Conservation (phyloP, 2,888 invertebrate genomes). For the Luperina testacea region DNA sequence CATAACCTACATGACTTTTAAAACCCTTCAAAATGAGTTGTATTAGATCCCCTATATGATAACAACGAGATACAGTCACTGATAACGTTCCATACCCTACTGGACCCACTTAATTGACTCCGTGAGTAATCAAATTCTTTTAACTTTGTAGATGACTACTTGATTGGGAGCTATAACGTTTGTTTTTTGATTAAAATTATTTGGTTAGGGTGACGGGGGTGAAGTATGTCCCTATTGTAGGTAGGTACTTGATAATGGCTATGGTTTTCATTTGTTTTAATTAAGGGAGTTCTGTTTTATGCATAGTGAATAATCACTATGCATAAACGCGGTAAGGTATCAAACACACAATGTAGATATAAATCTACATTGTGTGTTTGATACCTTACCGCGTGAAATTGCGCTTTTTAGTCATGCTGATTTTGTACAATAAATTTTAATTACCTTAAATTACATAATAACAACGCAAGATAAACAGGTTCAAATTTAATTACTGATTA, state of each 20-base stretch:
- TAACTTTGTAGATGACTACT: slow-evolving; percentile 62
- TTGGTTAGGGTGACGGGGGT: slow-evolving; percentile 38
- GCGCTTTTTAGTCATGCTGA: too few species aligned
- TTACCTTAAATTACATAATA: too few species aligned
- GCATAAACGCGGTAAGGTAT: too few species aligned
- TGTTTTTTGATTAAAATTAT: slow-evolving; percentile 63
- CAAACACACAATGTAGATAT: too few species aligned
- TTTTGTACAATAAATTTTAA: too few species aligned
- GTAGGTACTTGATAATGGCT: slow-evolving; percentile 23
- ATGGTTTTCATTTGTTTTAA: slow-evolving; percentile 41
- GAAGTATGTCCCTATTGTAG: not conserved
- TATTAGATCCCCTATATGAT: slow-evolving; percentile 67
- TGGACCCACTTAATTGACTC: slow-evolving; percentile 71
- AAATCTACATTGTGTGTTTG: too few species aligned
- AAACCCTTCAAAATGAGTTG: slow-evolving; percentile 68
- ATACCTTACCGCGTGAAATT: too few species aligned
- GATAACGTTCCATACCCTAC: slow-evolving; percentile 64
- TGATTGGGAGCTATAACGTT: slow-evolving; percentile 67
- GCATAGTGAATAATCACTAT: too few species aligned
- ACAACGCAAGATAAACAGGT: too few species aligned
- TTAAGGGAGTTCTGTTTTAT: not conserved
- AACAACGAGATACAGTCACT: slow-evolving; percentile 69
- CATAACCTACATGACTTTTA: slow-evolving; percentile 37
- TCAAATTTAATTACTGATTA: too few species aligned
- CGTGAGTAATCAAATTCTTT: slow-evolving; percentile 79